A percentile compares a stretch with the other conserved stretches of the same genome.
Evolutionary conservation across 2,797 vertebrate species (phyloP).

Genomic region (Helostoma temminkii): DNA sequence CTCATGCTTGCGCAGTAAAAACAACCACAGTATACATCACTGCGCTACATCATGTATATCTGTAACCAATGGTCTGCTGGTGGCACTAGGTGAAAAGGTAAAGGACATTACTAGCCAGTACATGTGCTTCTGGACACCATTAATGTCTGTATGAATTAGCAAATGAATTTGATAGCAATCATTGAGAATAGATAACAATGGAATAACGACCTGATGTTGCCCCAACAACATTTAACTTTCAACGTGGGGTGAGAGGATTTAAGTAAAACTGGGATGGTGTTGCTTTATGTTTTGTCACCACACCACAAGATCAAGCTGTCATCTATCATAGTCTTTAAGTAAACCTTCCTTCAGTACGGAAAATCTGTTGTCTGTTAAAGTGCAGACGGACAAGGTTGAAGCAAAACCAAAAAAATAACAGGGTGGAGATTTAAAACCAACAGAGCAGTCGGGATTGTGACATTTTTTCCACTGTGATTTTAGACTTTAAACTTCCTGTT

Average conservation of each 20-base stretch:
- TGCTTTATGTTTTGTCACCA: neutral
- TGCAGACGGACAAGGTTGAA: neutral
- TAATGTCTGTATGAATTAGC: neutral
- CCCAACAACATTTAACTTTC: neutral
- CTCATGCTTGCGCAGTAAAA: no score
- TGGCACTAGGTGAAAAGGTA: neutral
- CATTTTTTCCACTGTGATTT: neutral
- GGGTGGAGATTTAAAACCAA: neutral
- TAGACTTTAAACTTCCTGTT: neutral
- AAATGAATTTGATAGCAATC: neutral
- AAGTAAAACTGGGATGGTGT: neutral
- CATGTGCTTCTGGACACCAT: neutral
- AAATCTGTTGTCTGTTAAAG: neutral
- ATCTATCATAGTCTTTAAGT: neutral
- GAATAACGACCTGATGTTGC: neutral
- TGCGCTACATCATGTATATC: no score
- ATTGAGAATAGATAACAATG: no score
- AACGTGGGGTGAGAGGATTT: neutral
- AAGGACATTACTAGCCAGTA: neutral
- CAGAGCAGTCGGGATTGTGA: neutral
- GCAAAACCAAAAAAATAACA: slow-evolving; percentile 1
- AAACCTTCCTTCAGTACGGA: slow-evolving; percentile 1
- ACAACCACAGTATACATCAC: no score
- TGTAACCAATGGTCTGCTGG: neutral
- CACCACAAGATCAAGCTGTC: neutral